These are phyloP conservation scores for Macropus fuliginosus DNA, from an alignment of 2,797 vertebrate species.

Conservation along the genomic window DNA sequence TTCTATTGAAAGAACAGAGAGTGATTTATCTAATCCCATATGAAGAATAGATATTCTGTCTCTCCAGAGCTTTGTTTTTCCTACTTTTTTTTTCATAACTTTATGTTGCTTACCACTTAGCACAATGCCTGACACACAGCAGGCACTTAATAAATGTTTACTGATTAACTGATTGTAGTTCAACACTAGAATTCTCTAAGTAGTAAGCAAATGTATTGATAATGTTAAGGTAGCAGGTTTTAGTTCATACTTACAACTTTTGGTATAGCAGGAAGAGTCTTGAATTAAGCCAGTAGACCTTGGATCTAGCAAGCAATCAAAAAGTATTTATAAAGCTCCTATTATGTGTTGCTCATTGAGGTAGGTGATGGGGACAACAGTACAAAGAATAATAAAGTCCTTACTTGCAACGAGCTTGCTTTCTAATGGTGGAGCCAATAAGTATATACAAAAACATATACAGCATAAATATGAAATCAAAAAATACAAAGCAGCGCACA, in stretches of 20 bases:
- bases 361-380: background rate
- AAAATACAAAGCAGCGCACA: background rate
- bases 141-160: background rate
- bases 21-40: background rate
- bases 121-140: background rate
- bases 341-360: background rate
- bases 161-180: background rate
- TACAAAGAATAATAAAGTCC: background rate
- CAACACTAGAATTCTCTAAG: background rate
- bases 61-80: background rate
- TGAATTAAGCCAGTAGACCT: background rate
- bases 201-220: background rate
- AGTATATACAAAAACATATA: background rate
- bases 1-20: background rate
- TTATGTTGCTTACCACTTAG: background rate
- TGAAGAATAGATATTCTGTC: accelerated
- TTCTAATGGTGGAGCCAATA: background rate
- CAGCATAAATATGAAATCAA: background rate
- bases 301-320: background rate
- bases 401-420: background rate
- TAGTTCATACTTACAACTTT: background rate
- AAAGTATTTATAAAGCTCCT: background rate
- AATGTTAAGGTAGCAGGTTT: background rate
- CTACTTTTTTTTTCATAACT: background rate
- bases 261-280: background rate